Conservation (phyloP, 2,888 invertebrate genomes). For the Glyphotaelius pellucidus region DNA sequence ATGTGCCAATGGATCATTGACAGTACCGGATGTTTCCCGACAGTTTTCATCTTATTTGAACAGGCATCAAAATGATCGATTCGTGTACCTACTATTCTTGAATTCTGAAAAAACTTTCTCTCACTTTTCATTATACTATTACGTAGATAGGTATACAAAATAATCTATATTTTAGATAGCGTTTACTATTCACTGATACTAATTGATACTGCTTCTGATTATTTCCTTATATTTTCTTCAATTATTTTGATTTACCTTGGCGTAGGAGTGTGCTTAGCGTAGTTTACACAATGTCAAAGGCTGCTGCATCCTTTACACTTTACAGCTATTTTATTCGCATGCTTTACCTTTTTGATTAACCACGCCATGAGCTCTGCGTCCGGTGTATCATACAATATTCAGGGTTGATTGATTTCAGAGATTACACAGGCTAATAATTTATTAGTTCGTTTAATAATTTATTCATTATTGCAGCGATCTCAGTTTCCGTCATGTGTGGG, state of each 20-base stretch:
- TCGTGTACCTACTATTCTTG: background rate
- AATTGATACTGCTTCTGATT: too few species aligned
- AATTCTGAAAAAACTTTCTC: too few species aligned
- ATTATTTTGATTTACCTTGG: too few species aligned
- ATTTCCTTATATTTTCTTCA: too few species aligned
- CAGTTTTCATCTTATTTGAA: background rate
- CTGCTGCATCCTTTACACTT: background rate
- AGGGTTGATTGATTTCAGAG: conserved; percentile 13
- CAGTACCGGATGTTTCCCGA: background rate
- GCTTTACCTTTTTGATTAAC: background rate
- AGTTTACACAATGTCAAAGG: background rate
- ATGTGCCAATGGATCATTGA: background rate
- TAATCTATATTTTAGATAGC: too few species aligned
- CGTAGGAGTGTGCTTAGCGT: too few species aligned
- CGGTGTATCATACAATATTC: background rate
- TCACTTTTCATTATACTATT: too few species aligned
- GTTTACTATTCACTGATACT: too few species aligned
- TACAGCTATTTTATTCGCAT: background rate
- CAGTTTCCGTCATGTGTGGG: background rate
- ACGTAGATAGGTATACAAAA: too few species aligned
- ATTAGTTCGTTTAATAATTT: background rate
- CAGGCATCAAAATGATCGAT: background rate
- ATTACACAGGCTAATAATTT: conserved; percentile 2
- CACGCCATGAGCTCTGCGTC: background rate
- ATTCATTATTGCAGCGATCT: background rate